Base-by-base conservation (phyloP, 2,888 invertebrate genomes). In the Cyaniris semiargus region DNA sequence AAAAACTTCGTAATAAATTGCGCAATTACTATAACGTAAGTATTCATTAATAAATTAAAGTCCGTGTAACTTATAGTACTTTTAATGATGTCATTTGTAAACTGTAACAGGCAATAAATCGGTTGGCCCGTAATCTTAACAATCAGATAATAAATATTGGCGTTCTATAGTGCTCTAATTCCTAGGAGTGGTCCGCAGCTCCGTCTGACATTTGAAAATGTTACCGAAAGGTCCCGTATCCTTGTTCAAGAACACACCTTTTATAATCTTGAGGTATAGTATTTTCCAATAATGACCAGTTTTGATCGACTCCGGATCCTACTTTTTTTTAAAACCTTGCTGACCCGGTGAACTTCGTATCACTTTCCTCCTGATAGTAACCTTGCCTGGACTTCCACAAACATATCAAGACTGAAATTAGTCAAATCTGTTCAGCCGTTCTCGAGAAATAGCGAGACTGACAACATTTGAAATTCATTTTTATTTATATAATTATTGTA, bases 101-200 rank as follows among this genome's bases (percentile, higher is more conserved):
- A 66, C 27, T 27, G 60, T 60, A 31, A 27, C 66, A 27, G 27
- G 71, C 34, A 71, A 71, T 71, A 44, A 74, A 44, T 74, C 53
- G 81, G 78, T 79, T 82, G 83, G 82, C 86, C 85, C 83, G 85
- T 85, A 85, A 85, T 88, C 88, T 87, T 89, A 79, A 79, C 78
- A 83, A 88, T 88, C 83, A 83, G 85, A 89, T 82, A 79, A 81
- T 81, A 58, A 83, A 84, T 83, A 81, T 84, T 83, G 83, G 82
- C 82, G n/a, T n/a, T 84, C 34, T 71, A 83, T 81, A 70, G 79
- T 76, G 80, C 79, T 80, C 80, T 75, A 79, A 76, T 81, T 81
- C 80, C 56, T 78, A 71, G 80, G 78, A 79, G 78, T 77, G 79
- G 79, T 76, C 76, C 77, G 76, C 74, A 78, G 77, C 80, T 78